Evolutionary conservation across 2,888 invertebrate species (phyloP), one percentile per base, ranked within the genome.

Genomic region (Bombylius major): DNA sequence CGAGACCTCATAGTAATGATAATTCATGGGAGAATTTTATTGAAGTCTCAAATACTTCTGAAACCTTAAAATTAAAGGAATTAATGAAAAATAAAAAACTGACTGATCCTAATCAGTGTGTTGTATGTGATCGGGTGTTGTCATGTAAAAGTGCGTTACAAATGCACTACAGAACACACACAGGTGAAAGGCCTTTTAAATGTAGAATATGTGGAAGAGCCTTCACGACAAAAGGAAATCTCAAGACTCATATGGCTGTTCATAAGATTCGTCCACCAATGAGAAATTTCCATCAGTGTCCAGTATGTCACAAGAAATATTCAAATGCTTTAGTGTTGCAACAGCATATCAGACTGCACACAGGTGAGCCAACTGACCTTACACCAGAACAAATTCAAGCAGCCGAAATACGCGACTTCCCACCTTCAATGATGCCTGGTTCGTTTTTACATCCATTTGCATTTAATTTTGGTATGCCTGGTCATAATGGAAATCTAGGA

Each of bases 161-260:
- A 77, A 97, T 97, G 96, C 96, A 97, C 77, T 97, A 97, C 75
- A 81, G 74, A 51, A 74, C 74, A 3, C 74, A 74, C 51, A 74
- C 74, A 0, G 50, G 95, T 0, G 73, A 73, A 58, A 64, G 73
- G 53, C 98, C 98, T 5, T 98, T 94, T 76, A 89, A 91, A 71
- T 99, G 98, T 74, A 92, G 95, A 75, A 90, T 97, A 61, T 99
- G 98, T 75, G 94, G 95, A 50, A 82, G 96, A 49, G 92, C 97
- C 56, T 99, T 98, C 77, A 98, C 98, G 56, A 98, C 98, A 54
- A 98, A 98, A 77, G 98, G 98, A 59, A 98, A 98, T 76, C 81
- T 99, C 62, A 99, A 98, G 77, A 99, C 98, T 5, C 98, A 99
- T 77, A 98, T 99, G 98, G 96, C 97, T 51, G 97, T 98, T 39